Conservation (phyloP, 2,888 invertebrate species). For the Labia minor region DNA sequence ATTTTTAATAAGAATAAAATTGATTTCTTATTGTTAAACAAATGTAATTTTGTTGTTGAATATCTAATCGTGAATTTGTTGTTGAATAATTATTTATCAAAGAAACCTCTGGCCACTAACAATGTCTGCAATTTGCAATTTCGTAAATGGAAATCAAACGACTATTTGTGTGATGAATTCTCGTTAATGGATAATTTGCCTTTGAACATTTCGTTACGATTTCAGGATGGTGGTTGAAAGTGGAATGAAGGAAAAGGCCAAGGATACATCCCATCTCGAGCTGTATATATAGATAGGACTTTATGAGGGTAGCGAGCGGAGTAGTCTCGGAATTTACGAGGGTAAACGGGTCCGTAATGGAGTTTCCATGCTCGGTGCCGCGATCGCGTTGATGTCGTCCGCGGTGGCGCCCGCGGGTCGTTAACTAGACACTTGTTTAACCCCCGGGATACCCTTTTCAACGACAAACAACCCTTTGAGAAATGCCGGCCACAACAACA, state of each 20-base stretch:
- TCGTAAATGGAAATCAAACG: not conserved
- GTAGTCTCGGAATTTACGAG: not conserved
- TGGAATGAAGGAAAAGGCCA: not conserved
- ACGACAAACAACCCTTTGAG: too few relatives aligned
- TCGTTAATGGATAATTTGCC: slow-evolving; percentile 8
- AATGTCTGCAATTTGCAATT: not conserved
- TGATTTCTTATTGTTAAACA: too few relatives aligned
- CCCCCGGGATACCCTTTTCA: not conserved
- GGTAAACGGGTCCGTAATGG: not conserved
- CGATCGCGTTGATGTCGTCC: not conserved
- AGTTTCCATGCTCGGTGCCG: not conserved
- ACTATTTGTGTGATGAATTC: slow-evolving; percentile 1
- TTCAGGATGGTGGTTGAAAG: not conserved
- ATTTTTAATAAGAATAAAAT: too few relatives aligned
- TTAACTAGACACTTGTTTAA: not conserved
- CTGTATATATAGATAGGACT: not conserved
- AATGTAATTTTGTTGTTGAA: too few relatives aligned
- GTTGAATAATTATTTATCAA: too few relatives aligned
- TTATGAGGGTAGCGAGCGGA: not conserved
- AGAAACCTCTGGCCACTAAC: too few relatives aligned
- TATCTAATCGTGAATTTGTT: too few relatives aligned
- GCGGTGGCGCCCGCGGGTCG: not conserved
- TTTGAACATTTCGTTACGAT: not conserved
- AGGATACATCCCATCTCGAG: not conserved
- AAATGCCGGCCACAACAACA: too few relatives aligned